Percentiles rank a stretch among this genome's conserved stretches.
phyloP scores from a whole-genome alignment of 2,888 invertebrate species.

The Pandemis corylana region DNA sequence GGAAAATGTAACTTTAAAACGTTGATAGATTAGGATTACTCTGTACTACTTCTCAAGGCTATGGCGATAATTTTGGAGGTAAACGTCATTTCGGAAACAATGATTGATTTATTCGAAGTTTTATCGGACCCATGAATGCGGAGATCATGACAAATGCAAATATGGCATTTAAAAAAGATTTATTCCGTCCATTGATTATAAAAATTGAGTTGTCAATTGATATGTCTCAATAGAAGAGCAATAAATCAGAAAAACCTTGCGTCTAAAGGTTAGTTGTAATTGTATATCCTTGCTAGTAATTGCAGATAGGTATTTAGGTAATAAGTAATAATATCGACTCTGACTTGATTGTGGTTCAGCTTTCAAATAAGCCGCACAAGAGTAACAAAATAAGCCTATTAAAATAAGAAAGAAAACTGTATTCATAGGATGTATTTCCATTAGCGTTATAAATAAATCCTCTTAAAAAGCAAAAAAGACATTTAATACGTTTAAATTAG shows the following conservation, averaged over 20 bases:
- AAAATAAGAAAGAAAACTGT: not conserved
- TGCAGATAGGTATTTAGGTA: not conserved
- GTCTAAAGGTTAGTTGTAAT: not conserved
- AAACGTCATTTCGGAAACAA: not conserved
- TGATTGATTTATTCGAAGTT: not conserved
- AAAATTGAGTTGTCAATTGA: slow-evolving; percentile 6
- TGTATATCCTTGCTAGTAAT: not conserved
- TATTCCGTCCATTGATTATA: not conserved
- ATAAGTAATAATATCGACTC: not conserved
- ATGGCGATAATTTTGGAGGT: not conserved
- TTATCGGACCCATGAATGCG: slow-evolving; percentile 7
- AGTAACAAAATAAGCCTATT: not conserved
- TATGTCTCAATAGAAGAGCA: slow-evolving; percentile 7
- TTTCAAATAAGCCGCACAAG: not conserved
- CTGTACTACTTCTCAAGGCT: not conserved
- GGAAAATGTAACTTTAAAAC: too few species aligned
- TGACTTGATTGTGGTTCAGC: not conserved
- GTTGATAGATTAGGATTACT: too few species aligned
- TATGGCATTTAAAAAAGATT: slow-evolving; percentile 11
- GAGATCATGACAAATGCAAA: slow-evolving; percentile 14
- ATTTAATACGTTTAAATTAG: slow-evolving; percentile 18
- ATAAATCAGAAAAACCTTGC: slow-evolving; percentile 3
- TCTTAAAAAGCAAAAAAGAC: slow-evolving; percentile 4
- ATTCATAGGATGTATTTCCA: slow-evolving; percentile 6
- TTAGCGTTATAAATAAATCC: slow-evolving; percentile 6